phyloP scores from a whole-genome alignment of 2,797 vertebrate genomes.

The Oceanodroma leucorhoa region DNA sequence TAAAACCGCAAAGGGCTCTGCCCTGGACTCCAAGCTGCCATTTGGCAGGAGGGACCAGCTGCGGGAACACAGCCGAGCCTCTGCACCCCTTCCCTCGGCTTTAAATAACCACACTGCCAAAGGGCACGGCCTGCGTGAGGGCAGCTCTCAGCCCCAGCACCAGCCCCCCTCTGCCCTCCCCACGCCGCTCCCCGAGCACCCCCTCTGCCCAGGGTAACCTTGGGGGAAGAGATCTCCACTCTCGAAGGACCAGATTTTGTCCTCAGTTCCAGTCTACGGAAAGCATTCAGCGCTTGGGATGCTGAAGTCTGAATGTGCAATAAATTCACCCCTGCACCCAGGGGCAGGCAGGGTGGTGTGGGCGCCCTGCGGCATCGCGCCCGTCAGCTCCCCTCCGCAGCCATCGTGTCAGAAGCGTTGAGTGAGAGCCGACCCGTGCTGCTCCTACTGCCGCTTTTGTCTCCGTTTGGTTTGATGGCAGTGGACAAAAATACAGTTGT shows the following conservation, averaged over 20 bases:
- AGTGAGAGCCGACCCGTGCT: background rate
- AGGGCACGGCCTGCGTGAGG: background rate
- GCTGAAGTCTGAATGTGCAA: background rate
- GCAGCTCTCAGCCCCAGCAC: background rate
- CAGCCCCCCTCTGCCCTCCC: background rate
- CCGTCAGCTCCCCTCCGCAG: background rate
- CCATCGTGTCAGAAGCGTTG: fast-evolving
- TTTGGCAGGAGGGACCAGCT: background rate
- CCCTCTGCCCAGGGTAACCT: background rate
- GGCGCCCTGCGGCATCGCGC: fast-evolving
- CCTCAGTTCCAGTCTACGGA: too few species aligned
- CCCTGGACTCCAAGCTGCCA: background rate
- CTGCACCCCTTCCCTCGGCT: background rate
- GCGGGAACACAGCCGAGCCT: fast-evolving
- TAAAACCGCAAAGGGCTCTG: background rate
- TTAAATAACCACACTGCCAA: background rate
- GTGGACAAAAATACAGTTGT: fast-evolving
- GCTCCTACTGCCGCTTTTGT: background rate
- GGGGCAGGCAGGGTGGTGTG: background rate
- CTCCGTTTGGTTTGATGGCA: background rate
- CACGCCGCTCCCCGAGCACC: background rate
- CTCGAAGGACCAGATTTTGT: background rate
- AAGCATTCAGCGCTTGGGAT: background rate
- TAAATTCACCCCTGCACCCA: background rate
- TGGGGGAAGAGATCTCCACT: background rate